These are phyloP conservation scores for Candidula unifasciata DNA, from an alignment of 2,888 invertebrate species.

Conservation along the genomic window DNA sequence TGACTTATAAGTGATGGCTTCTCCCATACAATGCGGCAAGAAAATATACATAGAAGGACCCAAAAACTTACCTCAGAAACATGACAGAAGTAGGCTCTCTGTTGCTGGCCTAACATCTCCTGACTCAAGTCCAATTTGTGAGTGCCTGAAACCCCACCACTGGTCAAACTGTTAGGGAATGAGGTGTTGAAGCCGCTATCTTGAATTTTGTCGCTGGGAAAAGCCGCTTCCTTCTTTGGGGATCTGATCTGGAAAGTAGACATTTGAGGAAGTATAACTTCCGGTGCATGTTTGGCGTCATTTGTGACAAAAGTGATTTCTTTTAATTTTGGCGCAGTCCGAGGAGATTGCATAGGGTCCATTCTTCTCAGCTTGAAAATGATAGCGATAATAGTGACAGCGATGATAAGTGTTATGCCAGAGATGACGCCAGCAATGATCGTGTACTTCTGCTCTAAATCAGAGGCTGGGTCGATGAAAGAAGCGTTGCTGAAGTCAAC, in stretches of 20 bases:
- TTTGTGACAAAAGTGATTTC: not conserved
- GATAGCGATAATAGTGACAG: conserved; percentile 52
- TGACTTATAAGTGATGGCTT: no score
- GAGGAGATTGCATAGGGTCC: conserved; percentile 25
- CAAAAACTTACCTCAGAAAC: not conserved
- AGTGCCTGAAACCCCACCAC: not conserved
- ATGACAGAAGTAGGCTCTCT: not conserved
- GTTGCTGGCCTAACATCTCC: conserved; percentile 23
- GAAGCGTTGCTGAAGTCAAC: conserved; percentile 59
- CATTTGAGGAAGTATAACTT: not conserved
- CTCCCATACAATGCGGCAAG: no score
- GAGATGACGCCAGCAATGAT: conserved; percentile 55
- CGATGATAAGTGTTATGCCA: conserved; percentile 54
- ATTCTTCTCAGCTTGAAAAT: conserved; percentile 50
- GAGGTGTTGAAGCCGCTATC: not conserved
- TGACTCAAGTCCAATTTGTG: not conserved
- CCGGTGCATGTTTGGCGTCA: not conserved
- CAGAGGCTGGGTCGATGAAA: not conserved
- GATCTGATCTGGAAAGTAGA: not conserved
- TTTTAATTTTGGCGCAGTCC: conserved; percentile 24
- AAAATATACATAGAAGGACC: no score
- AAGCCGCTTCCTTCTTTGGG: not conserved
- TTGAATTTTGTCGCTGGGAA: not conserved
- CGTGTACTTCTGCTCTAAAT: conserved; percentile 48
- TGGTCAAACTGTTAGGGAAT: not conserved